Evolutionary conservation across 23 tunicate species (phyloP).

Genomic region (Trididemnum miniatum): DNA sequence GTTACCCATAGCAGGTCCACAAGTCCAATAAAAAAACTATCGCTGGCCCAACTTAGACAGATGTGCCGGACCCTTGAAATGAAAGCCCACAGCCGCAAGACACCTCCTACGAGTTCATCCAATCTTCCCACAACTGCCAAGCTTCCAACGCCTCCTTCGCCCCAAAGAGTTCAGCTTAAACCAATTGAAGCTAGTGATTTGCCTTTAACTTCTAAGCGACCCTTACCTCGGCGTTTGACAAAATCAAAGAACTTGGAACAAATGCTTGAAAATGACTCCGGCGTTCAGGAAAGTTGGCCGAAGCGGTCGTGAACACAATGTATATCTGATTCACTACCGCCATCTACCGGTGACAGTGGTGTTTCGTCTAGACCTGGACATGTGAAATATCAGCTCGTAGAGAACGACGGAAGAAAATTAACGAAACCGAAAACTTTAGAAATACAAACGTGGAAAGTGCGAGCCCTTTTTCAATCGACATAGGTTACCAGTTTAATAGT

Average conservation of each 20-base stretch:
- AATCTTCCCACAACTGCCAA: slow-evolving; percentile 14
- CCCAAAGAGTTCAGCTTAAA: slow-evolving; percentile 35
- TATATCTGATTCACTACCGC: slow-evolving; percentile 37
- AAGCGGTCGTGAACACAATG: no score
- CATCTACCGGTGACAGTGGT: slow-evolving; percentile 74
- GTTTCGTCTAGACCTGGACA: slow-evolving; percentile 68
- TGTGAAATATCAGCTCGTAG: slow-evolving; percentile 40
- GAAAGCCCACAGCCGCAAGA: neutral
- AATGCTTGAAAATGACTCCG: no score
- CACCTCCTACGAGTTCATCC: neutral
- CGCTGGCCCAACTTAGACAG: slow-evolving; percentile 48
- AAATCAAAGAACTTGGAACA: no score
- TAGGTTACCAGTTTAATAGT: slow-evolving; percentile 36
- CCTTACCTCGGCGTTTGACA: no score
- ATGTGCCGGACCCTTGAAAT: slow-evolving; percentile 48
- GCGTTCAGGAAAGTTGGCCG: no score
- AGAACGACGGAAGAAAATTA: no score
- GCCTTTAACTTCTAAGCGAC: neutral
- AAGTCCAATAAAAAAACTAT: slow-evolving; percentile 61
- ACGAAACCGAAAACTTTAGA: no score
- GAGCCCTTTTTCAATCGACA: neutral
- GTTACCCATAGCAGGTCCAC: slow-evolving; percentile 29
- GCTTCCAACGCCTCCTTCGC: slow-evolving; percentile 59
- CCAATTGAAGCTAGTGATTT: slow-evolving; percentile 21
- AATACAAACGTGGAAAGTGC: neutral